Evolutionary conservation across 2,888 invertebrate genomes (phyloP).

Genomic region (Aricia artaxerxes): DNA sequence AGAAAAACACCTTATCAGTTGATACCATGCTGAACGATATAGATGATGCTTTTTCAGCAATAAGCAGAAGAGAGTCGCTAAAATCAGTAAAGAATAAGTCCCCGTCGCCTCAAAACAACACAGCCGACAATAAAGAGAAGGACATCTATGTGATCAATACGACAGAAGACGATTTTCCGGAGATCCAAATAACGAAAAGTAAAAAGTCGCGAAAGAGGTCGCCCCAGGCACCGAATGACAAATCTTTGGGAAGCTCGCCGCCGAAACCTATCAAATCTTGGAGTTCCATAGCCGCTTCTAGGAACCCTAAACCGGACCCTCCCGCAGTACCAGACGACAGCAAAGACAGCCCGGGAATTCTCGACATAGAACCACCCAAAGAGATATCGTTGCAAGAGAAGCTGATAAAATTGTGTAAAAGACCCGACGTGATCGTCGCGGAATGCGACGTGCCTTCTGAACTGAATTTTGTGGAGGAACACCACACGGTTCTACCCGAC

Average conservation of each 20-base stretch:
- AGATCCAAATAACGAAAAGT: slow-evolving; percentile 70
- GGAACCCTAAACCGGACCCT: slow-evolving; percentile 52
- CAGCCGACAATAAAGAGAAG: slow-evolving; percentile 55
- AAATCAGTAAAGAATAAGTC: slow-evolving; percentile 64
- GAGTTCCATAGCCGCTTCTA: slow-evolving; percentile 77
- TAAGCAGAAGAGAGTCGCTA: slow-evolving; percentile 49
- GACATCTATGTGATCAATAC: slow-evolving; percentile 73
- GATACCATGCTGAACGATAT: slow-evolving; percentile 29
- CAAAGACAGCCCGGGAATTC: slow-evolving; percentile 40
- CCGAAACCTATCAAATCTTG: slow-evolving; percentile 72
- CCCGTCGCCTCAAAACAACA: slow-evolving; percentile 56
- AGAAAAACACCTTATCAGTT: slow-evolving; percentile 33
- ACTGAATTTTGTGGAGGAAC: slow-evolving; percentile 72
- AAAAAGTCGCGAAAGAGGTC: slow-evolving; percentile 63
- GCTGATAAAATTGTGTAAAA: slow-evolving; percentile 67
- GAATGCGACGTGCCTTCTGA: slow-evolving; percentile 71
- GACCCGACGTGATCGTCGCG: slow-evolving; percentile 74
- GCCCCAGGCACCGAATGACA: slow-evolving; percentile 53
- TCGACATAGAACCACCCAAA: slow-evolving; percentile 37
- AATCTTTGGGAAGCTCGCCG: slow-evolving; percentile 46
- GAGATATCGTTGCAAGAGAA: slow-evolving; percentile 66
- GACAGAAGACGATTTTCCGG: slow-evolving; percentile 70
- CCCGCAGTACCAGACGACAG: slow-evolving; percentile 37
- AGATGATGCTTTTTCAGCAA: slow-evolving; percentile 2
- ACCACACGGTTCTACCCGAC: slow-evolving; percentile 63